A percentile compares a stretch with the other conserved stretches of the same genome.
These are phyloP conservation scores for Cygnus olor DNA, from an alignment of 2,797 vertebrate genomes.

Conservation along the genomic window DNA sequence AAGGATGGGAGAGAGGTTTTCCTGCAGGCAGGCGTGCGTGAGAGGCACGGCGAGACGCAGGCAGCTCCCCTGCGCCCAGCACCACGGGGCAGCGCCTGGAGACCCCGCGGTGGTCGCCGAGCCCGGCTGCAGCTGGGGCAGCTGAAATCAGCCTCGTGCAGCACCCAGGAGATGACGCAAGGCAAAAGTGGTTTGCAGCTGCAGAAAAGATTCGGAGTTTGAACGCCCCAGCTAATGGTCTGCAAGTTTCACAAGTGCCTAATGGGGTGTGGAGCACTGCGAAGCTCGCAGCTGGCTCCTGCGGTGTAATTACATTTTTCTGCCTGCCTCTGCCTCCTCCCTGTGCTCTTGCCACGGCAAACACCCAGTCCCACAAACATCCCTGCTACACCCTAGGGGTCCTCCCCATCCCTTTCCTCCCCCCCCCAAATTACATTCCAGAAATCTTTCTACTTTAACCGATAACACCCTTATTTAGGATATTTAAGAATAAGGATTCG, in stretches of 20 bases:
- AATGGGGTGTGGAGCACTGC: neutral
- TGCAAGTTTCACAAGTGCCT: neutral
- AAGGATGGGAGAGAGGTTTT: neutral
- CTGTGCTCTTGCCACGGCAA: neutral
- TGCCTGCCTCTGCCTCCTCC: neutral
- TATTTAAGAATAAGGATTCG: neutral
- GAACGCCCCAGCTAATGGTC: neutral
- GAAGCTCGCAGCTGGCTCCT: neutral
- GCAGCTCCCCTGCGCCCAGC: neutral
- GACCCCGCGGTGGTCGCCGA: fast-evolving
- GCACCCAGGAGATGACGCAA: neutral
- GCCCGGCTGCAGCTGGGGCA: neutral
- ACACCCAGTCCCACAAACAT: neutral
- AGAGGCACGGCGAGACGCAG: neutral
- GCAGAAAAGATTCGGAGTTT: neutral
- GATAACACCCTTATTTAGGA: neutral
- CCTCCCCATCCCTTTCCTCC: neutral
- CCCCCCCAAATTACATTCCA: neutral
- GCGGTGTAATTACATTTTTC: neutral
- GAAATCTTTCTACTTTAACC: neutral
- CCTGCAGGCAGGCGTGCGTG: fast-evolving
- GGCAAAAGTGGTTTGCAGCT: neutral
- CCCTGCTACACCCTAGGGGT: neutral
- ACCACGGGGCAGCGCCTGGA: neutral
- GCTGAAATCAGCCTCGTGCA: neutral